phyloP scores from a whole-genome alignment of 1,140 invertebrate genomes.

The Drosophila novamexicana region DNA sequence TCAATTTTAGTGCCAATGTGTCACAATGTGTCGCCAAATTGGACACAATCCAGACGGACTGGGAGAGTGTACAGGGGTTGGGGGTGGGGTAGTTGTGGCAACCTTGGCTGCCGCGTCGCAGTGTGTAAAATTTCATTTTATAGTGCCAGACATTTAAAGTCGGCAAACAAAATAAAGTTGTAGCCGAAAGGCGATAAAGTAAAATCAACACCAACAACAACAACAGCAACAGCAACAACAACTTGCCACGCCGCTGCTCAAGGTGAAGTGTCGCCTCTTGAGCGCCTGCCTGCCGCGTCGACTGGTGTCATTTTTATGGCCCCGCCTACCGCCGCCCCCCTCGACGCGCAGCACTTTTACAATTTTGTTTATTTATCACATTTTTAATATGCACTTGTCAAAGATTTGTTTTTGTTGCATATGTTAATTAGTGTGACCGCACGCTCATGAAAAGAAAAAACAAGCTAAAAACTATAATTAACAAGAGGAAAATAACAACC shows the following conservation, averaged over 20 bases:
- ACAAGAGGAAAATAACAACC: not conserved
- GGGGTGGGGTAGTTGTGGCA: constrained; percentile 26
- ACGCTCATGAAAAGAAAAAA: constrained; percentile 12
- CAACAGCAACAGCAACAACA: constrained; percentile 16
- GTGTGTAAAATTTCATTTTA: constrained; percentile 77
- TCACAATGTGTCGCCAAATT: constrained; percentile 54
- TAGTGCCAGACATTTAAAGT: constrained; percentile 57
- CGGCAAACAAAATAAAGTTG: constrained; percentile 69
- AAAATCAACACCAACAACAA: constrained; percentile 32
- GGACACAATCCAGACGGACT: not conserved
- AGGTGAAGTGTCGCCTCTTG: constrained; percentile 56
- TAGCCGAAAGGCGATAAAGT: constrained; percentile 58
- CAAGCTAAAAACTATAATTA: not conserved
- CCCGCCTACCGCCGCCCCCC: not conserved
- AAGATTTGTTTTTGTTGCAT: constrained; percentile 13
- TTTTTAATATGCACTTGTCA: constrained; percentile 62
- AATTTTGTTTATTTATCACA: constrained; percentile 63
- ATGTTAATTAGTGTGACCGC: constrained; percentile 54
- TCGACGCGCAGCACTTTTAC: constrained; percentile 5
- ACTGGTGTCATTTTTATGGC: constrained; percentile 36
- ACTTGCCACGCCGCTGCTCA: constrained; percentile 47
- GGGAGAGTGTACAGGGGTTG: constrained; percentile 11
- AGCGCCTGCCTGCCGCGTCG: constrained; percentile 18
- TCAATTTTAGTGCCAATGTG: constrained; percentile 77
- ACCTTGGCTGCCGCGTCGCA: constrained; percentile 46